Conservation (phyloP, 2,888 invertebrate species). For the Hypercompe scribonia region DNA sequence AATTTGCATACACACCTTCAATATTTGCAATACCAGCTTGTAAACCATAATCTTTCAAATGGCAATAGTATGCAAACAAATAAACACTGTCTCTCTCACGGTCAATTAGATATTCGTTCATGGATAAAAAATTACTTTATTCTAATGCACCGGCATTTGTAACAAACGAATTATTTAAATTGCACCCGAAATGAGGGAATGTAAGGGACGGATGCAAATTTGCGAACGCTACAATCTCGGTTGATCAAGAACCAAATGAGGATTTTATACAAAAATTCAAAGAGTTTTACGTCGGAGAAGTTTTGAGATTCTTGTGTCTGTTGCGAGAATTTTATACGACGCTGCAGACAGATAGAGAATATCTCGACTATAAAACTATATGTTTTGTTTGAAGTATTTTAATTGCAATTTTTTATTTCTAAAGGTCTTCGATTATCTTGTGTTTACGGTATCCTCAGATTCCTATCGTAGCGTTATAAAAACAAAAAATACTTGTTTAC, state of each 20-base stretch:
- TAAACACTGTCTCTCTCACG: constrained; percentile 66
- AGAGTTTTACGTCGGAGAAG: constrained; percentile 60
- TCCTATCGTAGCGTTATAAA: background rate
- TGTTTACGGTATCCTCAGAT: background rate
- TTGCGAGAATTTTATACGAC: constrained; percentile 50
- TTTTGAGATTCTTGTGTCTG: constrained; percentile 54
- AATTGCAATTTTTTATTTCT: constrained; percentile 27
- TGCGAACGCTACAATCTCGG: constrained; percentile 69
- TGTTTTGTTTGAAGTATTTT: constrained; percentile 30
- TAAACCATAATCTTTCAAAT: constrained; percentile 41
- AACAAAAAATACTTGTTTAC: background rate
- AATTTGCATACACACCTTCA: constrained; percentile 61
- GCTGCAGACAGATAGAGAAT: constrained; percentile 35
- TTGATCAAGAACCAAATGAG: constrained; percentile 78
- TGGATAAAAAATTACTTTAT: constrained; percentile 69
- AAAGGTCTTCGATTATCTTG: constrained; percentile 9
- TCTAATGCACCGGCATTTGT: constrained; percentile 73
- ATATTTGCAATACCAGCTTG: constrained; percentile 45
- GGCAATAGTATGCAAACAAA: constrained; percentile 56
- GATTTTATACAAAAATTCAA: constrained; percentile 79
- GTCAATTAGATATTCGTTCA: constrained; percentile 74
- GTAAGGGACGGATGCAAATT: constrained; percentile 76
- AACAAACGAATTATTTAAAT: constrained; percentile 81
- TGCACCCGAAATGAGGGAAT: constrained; percentile 59
- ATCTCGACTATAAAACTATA: constrained; percentile 22